Evolutionary conservation across 2,888 invertebrate species (phyloP).

Genomic region (Apodemia duryi): DNA sequence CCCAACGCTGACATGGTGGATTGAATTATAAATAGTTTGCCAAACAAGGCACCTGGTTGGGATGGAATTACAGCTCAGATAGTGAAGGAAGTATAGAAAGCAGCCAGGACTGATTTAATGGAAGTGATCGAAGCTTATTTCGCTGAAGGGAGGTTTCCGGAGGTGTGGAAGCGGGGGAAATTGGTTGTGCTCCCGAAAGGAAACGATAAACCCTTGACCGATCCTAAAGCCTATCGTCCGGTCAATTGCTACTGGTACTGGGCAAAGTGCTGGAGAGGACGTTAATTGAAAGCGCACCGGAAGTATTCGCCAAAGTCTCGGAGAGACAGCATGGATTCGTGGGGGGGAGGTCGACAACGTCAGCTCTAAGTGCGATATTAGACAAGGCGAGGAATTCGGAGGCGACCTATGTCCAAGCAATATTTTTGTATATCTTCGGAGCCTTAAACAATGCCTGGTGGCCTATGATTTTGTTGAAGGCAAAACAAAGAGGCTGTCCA

Average conservation of each 20-base stretch:
- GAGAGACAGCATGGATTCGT: conserved; percentile 33
- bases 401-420: conserved; percentile 32
- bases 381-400: background rate
- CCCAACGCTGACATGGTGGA: conserved; percentile 17
- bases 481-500: too few relatives aligned
- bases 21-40: conserved; percentile 29
- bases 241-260: too few relatives aligned
- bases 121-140: too few relatives aligned
- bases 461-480: too few relatives aligned
- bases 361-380: conserved; percentile 29
- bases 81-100: too few relatives aligned
- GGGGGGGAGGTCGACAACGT: conserved; percentile 33
- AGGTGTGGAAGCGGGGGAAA: too few relatives aligned
- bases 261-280: conserved; percentile 31
- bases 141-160: too few relatives aligned
- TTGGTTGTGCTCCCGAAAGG: too few relatives aligned
- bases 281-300: conserved; percentile 29
- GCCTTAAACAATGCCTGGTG: too few relatives aligned
- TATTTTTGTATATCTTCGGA: conserved; percentile 25
- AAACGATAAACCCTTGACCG: too few relatives aligned
- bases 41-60: conserved; percentile 38
- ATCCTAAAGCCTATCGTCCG: too few relatives aligned
- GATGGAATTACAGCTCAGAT: conserved; percentile 33
- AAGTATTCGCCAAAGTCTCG: conserved; percentile 7
- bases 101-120: too few relatives aligned